A percentile compares a stretch with the other conserved stretches of the same genome.
Evolutionary conservation across 2,113 vertebrate genomes (phyloP).

Genomic region (Conger conger): DNA sequence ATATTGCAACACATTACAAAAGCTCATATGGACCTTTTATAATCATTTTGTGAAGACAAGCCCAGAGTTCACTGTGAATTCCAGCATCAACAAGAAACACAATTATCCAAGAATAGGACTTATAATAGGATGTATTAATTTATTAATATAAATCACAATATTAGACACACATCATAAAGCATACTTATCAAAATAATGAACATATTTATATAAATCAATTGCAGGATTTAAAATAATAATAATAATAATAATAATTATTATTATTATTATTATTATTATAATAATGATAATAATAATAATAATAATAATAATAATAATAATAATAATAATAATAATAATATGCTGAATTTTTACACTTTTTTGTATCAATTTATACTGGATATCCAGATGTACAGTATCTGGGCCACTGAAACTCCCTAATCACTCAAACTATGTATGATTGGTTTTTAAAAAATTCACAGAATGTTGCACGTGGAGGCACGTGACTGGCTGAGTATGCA

Average conservation of each 20-base stretch:
- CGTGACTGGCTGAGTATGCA: not conserved
- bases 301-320: not conserved
- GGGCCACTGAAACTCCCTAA: not conserved
- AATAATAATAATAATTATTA: too few species aligned
- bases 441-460: not conserved
- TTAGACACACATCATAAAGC: not conserved
- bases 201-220: not conserved
- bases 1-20: not conserved
- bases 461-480: not conserved
- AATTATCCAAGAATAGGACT: not conserved
- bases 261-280: too few species aligned
- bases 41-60: not conserved
- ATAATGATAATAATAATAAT: not conserved
- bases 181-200: not conserved
- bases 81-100: not conserved
- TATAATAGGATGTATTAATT: not conserved
- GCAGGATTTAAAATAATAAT: too few species aligned
- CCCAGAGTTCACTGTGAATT: not conserved
- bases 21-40: not conserved
- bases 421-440: not conserved
- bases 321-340: not conserved
- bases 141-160: conserved; percentile 10
- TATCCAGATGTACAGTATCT: not conserved
- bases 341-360: not conserved
- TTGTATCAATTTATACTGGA: not conserved